Evolutionary conservation across 2,113 vertebrate species (phyloP).

Genomic region (Trematomus loennbergii): DNA sequence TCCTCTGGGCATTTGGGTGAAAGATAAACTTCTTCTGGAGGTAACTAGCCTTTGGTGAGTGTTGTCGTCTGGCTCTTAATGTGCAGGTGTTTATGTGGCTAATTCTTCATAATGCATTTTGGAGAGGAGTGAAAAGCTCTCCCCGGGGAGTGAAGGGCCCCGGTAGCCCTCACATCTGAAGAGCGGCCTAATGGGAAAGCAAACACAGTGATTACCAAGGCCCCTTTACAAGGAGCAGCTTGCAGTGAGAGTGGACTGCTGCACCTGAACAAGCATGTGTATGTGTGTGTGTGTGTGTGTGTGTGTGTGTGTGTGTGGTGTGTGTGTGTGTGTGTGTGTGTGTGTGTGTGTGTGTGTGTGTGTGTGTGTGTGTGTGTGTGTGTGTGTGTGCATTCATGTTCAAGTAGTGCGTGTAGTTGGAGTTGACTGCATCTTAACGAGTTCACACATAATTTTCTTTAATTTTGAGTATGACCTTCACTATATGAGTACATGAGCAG

Average conservation of each 20-base stretch:
- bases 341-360: slow-evolving; percentile 10
- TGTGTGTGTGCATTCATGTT: neutral
- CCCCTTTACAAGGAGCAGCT: slow-evolving; percentile 70
- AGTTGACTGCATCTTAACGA: no score
- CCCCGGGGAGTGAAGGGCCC: slow-evolving; percentile 75
- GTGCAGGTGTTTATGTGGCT: slow-evolving; percentile 73
- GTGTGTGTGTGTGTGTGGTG: slow-evolving; percentile 13
- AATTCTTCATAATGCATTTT: slow-evolving; percentile 65
- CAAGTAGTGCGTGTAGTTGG: no score
- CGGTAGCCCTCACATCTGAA: slow-evolving; percentile 79
- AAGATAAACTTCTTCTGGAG: neutral
- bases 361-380: slow-evolving; percentile 4
- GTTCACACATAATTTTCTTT: no score
- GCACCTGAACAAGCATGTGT: slow-evolving; percentile 50
- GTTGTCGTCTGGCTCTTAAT: slow-evolving; percentile 29
- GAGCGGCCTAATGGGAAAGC: slow-evolving; percentile 81
- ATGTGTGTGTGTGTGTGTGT: slow-evolving; percentile 28
- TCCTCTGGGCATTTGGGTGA: neutral
- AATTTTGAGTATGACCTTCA: no score
- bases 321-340: slow-evolving; percentile 30
- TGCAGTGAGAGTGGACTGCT: slow-evolving; percentile 55
- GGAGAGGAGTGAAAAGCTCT: slow-evolving; percentile 73
- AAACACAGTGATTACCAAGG: slow-evolving; percentile 81
- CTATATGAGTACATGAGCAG: neutral
- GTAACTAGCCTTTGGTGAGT: slow-evolving; percentile 20